Percentiles rank a stretch among this genome's conserved stretches.
These are phyloP conservation scores for Sebastes flavidus DNA, from an alignment of 2,797 vertebrate species.

Conservation along the genomic window DNA sequence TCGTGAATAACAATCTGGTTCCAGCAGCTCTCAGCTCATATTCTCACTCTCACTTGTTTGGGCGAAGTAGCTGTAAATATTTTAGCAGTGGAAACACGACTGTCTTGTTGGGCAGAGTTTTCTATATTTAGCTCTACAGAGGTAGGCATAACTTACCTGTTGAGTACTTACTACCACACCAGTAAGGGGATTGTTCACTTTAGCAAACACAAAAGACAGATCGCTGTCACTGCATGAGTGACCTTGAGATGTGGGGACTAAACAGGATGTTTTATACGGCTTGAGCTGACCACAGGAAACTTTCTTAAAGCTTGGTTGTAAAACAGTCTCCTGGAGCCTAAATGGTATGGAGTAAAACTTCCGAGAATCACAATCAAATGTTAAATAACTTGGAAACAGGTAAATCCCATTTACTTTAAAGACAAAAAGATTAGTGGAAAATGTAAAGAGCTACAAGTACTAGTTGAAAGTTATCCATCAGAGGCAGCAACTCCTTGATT, in stretches of 20 bases:
- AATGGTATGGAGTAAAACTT: background rate
- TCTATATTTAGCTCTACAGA: slow-evolving; percentile 64
- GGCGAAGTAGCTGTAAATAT: slow-evolving; percentile 68
- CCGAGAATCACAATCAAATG: background rate
- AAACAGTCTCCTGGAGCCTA: slow-evolving; percentile 12
- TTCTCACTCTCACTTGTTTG: slow-evolving; percentile 59
- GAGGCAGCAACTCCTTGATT: slow-evolving; percentile 1
- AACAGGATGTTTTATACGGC: slow-evolving; percentile 80
- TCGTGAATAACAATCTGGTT: slow-evolving; percentile 48
- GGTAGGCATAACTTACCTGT: slow-evolving; percentile 56
- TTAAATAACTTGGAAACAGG: background rate
- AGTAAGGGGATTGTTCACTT: slow-evolving; percentile 13
- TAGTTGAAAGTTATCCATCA: background rate
- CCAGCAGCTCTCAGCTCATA: slow-evolving; percentile 44
- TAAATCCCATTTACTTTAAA: background rate
- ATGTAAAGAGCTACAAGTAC: background rate
- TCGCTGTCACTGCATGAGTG: slow-evolving; percentile 69
- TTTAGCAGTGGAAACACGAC: slow-evolving; percentile 70
- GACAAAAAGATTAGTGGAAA: background rate
- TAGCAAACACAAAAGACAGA: slow-evolving; percentile 39
- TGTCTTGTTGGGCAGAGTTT: slow-evolving; percentile 60
- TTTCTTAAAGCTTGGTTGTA: slow-evolving; percentile 39
- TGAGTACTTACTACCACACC: slow-evolving; percentile 24
- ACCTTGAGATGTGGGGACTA: slow-evolving; percentile 86
- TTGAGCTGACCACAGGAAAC: slow-evolving; percentile 28